Evolutionary conservation across 2,797 vertebrate genomes (phyloP).

Genomic region (Natrix natrix): DNA sequence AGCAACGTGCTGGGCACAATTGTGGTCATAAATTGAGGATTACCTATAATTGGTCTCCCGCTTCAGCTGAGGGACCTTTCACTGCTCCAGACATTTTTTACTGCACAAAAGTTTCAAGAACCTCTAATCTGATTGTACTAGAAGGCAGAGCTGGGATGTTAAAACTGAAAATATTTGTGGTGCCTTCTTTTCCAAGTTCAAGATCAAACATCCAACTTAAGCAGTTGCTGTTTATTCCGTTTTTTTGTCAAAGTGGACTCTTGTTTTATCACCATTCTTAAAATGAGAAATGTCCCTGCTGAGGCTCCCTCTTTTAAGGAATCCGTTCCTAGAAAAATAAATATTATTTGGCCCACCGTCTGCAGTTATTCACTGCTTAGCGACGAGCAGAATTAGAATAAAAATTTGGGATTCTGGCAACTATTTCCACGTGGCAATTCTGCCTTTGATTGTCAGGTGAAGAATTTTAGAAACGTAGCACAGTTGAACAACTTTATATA

Average conservation of each 20-base stretch:
- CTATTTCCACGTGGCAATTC: neutral
- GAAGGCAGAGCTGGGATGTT: neutral
- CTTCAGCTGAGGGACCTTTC: neutral
- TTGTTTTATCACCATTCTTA: neutral
- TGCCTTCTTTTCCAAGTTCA: neutral
- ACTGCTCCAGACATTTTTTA: neutral
- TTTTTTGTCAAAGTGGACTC: neutral
- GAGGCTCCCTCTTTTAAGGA: neutral
- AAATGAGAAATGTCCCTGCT: neutral
- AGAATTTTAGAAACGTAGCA: neutral
- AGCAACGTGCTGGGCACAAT: neutral
- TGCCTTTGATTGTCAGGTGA: too few species aligned
- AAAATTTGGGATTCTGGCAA: neutral
- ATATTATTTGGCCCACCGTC: neutral
- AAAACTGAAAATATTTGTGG: neutral
- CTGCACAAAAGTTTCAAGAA: neutral
- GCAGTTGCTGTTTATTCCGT: neutral
- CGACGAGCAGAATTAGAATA: neutral
- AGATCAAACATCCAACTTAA: neutral
- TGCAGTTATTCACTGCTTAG: neutral
- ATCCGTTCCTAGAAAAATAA: neutral
- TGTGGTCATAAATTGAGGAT: neutral
- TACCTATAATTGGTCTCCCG: neutral
- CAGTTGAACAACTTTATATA: neutral
- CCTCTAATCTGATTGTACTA: neutral